phyloP scores from a whole-genome alignment of 2,113 vertebrate species.

The Zootoca vivipara region DNA sequence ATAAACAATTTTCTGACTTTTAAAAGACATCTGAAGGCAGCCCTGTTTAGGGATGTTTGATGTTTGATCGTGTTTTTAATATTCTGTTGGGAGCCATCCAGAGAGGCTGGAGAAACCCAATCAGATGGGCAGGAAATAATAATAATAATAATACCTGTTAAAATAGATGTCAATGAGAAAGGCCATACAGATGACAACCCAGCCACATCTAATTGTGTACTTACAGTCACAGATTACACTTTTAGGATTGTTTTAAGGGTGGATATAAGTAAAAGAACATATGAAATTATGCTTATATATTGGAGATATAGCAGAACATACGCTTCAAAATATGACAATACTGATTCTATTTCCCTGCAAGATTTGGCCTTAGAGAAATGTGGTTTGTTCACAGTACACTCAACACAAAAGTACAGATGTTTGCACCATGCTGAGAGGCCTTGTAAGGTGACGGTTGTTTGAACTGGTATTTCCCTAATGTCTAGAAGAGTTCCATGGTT shows the following conservation, averaged over 20 bases:
- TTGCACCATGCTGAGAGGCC: neutral
- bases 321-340: neutral
- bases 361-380: neutral
- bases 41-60: too few species aligned
- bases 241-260: neutral
- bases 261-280: too few species aligned
- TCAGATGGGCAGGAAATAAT: too few species aligned
- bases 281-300: neutral
- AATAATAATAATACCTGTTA: neutral
- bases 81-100: too few species aligned
- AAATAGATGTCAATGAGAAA: neutral
- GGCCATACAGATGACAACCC: neutral
- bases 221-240: neutral
- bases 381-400: neutral
- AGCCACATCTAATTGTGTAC: neutral
- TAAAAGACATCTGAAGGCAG: too few species aligned
- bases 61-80: too few species aligned
- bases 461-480: slow-evolving; percentile 1
- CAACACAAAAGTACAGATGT: neutral
- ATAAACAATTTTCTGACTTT: too few species aligned
- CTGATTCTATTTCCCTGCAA: neutral
- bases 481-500: neutral
- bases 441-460: neutral
- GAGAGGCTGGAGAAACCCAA: too few species aligned
- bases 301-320: neutral